Evolutionary conservation across 23 tunicate species (phyloP).

Genomic region (Ciona savignyi): DNA sequence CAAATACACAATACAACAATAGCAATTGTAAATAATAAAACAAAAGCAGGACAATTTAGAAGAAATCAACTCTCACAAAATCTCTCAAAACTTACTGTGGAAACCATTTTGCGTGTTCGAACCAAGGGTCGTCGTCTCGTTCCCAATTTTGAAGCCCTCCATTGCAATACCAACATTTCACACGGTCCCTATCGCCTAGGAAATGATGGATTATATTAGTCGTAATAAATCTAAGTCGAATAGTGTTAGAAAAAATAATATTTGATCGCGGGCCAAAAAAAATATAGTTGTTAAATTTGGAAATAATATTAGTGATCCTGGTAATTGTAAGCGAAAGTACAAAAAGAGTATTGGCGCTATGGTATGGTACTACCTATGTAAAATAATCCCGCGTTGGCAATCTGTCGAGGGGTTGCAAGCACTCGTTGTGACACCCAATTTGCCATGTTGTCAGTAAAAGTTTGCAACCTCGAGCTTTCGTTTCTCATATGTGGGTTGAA

Average conservation of each 20-base stretch:
- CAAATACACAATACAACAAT: too few species aligned
- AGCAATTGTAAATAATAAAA: too few species aligned
- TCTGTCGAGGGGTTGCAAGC: constrained; percentile 23
- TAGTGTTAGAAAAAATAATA: too few species aligned
- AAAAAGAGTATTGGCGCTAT: too few species aligned
- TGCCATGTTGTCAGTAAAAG: background rate
- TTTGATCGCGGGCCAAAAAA: too few species aligned
- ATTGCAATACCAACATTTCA: background rate
- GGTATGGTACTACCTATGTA: too few species aligned
- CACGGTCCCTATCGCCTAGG: background rate
- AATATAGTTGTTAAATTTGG: too few species aligned
- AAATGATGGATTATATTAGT: too few species aligned
- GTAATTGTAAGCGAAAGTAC: too few species aligned
- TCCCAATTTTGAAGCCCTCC: background rate
- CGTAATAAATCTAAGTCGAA: too few species aligned
- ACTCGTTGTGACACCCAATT: background rate
- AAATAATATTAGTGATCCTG: too few species aligned
- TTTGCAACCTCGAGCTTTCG: background rate
- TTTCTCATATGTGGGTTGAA: background rate
- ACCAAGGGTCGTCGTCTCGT: constrained; percentile 20
- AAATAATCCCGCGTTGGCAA: constrained; percentile 36
- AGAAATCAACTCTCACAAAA: background rate
- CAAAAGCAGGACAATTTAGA: background rate
- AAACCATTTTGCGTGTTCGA: constrained; percentile 24
- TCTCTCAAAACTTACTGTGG: constrained; percentile 10